Base-by-base conservation (phyloP, 2,113 vertebrate species). In the Labeo rohita region DNA sequence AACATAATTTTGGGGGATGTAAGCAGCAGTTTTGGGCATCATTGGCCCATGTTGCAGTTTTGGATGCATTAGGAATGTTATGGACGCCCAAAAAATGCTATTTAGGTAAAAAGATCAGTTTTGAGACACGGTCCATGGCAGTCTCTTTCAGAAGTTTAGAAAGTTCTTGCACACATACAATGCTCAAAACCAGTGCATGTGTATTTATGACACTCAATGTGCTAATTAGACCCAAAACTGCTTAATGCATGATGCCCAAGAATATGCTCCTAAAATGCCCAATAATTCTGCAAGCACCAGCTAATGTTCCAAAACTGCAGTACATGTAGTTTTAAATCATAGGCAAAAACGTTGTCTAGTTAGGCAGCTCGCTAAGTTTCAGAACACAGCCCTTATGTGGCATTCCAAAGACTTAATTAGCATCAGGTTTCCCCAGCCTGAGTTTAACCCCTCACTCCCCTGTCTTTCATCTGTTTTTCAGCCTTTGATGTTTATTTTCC, bases 351-450 rank as follows among this genome's bases (percentile, higher is more conserved):
- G 21, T 8, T 49, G 79, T 81, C 59, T 81, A 81, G 59, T 28
- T 66, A 81, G 59, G 2, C 4, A 21, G n/a, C 79, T 49, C 16
- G 47, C 43, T 81, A 49, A 2, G 43, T 81, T 63, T 81, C 23
- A 10, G 8, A 2, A 47, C 43, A 11, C 79, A 81, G 79, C 59
- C 79, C 16, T 91, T 86, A 87, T 93, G 91, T 91, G 90, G 92
- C 93, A 94, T 95, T 95, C 94, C 94, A 91, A 39, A 90, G 92
- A 90, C 92, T 92, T 93, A 91, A 94, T 95, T 93, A 95, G 94
- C 93, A 93, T 95, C 95, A 94, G 94, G 93, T 95, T 95, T 95
- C 94, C 92, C 88, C 88, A 72, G 89, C 84, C 91, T 80, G 92
- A 81, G 54, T 91, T 95, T 95, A 95, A 95, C 94, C 94, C 93